These are phyloP conservation scores for Austrofundulus limnaeus DNA, from an alignment of 2,113 vertebrate genomes.

Conservation along the genomic window DNA sequence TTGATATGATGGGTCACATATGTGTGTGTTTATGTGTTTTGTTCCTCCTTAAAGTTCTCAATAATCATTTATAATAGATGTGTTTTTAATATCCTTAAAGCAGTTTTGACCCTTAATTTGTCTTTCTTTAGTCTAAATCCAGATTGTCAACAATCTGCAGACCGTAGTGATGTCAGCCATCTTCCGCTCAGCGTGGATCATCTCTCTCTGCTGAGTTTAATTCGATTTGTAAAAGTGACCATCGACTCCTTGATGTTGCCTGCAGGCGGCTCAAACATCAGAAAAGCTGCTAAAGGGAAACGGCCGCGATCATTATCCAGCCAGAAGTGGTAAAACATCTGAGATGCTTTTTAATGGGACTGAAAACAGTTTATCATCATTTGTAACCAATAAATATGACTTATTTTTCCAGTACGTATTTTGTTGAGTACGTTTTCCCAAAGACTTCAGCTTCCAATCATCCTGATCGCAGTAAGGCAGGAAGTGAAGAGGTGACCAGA, in stretches of 20 bases:
- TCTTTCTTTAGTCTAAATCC: slow-evolving; percentile 45
- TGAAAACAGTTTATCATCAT: fast-evolving
- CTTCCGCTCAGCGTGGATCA: slow-evolving; percentile 74
- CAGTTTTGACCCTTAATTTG: neutral
- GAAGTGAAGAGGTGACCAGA: slow-evolving; percentile 79
- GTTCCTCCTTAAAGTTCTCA: too few relatives aligned
- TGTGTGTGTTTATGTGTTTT: too few relatives aligned
- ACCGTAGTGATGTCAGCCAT: slow-evolving; percentile 4
- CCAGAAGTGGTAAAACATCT: slow-evolving; percentile 82
- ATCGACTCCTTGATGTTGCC: slow-evolving; percentile 82
- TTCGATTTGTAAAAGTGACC: slow-evolving; percentile 79
- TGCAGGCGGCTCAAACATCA: slow-evolving; percentile 50
- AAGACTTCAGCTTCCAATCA: slow-evolving; percentile 73
- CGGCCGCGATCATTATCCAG: slow-evolving; percentile 72
- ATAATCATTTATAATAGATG: too few relatives aligned
- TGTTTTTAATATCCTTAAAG: neutral
- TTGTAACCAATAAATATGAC: neutral
- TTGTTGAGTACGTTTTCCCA: slow-evolving; percentile 90
- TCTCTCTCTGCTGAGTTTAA: slow-evolving; percentile 77
- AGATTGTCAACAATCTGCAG: slow-evolving; percentile 16
- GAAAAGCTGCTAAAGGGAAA: slow-evolving; percentile 75
- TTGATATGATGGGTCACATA: too few relatives aligned
- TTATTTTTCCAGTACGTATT: slow-evolving; percentile 83
- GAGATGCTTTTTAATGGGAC: neutral
- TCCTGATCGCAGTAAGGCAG: slow-evolving; percentile 58